Evolutionary conservation across 2,113 vertebrate genomes (phyloP).

Genomic region (Percopsis transmontana): DNA sequence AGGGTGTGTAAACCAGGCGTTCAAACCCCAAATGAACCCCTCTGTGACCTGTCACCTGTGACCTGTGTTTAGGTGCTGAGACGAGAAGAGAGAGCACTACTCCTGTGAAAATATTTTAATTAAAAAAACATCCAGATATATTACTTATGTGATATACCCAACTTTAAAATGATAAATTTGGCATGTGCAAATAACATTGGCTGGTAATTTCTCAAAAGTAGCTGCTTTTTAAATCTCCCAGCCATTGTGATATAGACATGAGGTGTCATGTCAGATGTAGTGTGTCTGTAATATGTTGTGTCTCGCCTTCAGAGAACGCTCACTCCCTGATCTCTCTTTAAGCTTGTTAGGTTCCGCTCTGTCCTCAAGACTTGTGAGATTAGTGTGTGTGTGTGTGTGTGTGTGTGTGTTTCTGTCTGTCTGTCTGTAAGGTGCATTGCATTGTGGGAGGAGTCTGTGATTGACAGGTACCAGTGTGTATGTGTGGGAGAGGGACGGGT

Average conservation of each 20-base stretch:
- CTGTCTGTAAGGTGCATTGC: constrained; percentile 8
- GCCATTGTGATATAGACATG: too few relatives aligned
- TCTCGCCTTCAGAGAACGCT: not conserved
- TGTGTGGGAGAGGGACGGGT: not conserved
- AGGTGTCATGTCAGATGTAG: too few relatives aligned
- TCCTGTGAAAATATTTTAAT: too few relatives aligned
- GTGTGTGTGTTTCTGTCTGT: constrained; percentile 17
- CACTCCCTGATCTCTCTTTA: constrained; percentile 14
- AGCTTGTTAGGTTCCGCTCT: constrained; percentile 22
- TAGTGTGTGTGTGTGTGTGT: constrained; percentile 11
- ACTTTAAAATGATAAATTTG: too few relatives aligned
- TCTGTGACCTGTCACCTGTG: not conserved
- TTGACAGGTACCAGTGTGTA: not conserved
- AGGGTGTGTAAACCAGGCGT: not conserved
- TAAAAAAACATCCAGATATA: too few relatives aligned
- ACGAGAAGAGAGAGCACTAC: too few relatives aligned
- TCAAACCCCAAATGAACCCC: not conserved
- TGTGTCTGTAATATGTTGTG: too few relatives aligned
- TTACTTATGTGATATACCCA: too few relatives aligned
- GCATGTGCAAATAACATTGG: too few relatives aligned
- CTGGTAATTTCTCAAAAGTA: too few relatives aligned
- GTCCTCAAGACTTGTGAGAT: not conserved
- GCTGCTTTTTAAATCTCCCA: too few relatives aligned
- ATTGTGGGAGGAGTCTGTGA: constrained; percentile 37
- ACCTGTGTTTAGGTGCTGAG: not conserved